phyloP scores from a whole-genome alignment of 1,140 invertebrate genomes.

The Plectus sambesii region DNA sequence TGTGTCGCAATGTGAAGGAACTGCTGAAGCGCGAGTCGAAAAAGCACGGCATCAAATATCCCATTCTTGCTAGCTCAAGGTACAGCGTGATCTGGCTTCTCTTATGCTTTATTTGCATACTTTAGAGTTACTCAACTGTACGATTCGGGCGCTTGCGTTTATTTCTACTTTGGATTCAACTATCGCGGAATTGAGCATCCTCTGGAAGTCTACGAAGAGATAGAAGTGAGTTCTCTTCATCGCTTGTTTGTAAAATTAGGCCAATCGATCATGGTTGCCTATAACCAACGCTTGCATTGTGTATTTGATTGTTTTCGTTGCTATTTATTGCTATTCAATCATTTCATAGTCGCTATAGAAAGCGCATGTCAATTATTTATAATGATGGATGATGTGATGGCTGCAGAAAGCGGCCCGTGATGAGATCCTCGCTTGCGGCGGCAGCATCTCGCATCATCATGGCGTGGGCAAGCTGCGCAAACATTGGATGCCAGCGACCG shows the following conservation, averaged over 20 bases:
- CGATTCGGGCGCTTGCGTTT: slow-evolving; percentile 88
- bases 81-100: slow-evolving; percentile 19
- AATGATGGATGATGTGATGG: background rate
- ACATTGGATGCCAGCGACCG: slow-evolving; percentile 63
- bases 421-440: slow-evolving; percentile 77
- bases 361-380: background rate
- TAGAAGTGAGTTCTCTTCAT: slow-evolving; percentile 49
- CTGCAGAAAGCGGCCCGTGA: slow-evolving; percentile 72
- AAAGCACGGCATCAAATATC: slow-evolving; percentile 48
- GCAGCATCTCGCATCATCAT: slow-evolving; percentile 78
- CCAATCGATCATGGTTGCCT: background rate
- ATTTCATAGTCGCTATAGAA: slow-evolving; percentile 7
- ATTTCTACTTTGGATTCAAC: slow-evolving; percentile 94
- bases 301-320: slow-evolving; percentile 10
- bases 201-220: slow-evolving; percentile 66
- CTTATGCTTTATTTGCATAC: slow-evolving; percentile 9
- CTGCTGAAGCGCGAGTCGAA: slow-evolving; percentile 64
- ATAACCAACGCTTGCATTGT: no score
- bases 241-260: background rate
- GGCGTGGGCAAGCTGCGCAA: slow-evolving; percentile 75
- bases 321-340: background rate
- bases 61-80: slow-evolving; percentile 49
- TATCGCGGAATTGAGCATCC: slow-evolving; percentile 59
- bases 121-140: slow-evolving; percentile 83
- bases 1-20: slow-evolving; percentile 80